A percentile compares a stretch with the other conserved stretches of the same genome.
phyloP scores from a whole-genome alignment of 2,797 vertebrate genomes.

The Kryptopterus vitreolus region DNA sequence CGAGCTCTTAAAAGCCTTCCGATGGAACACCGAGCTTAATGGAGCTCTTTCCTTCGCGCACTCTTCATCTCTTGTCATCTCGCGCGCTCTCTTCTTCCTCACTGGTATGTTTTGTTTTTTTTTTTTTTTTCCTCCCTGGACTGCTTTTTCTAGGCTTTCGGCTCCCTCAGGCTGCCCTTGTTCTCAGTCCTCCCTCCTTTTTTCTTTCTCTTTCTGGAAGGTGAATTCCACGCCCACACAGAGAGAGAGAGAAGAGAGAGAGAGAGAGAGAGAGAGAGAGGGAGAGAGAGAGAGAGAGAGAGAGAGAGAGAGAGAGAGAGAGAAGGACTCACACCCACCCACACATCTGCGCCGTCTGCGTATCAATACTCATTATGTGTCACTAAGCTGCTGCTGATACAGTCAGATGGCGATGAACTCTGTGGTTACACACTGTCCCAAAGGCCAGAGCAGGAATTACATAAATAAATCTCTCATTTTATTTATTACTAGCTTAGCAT shows the following conservation, averaged over 20 bases:
- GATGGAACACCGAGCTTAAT: slow-evolving; percentile 65
- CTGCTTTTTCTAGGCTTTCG: slow-evolving; percentile 36
- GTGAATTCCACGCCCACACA: slow-evolving; percentile 36
- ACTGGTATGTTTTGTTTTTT: slow-evolving; percentile 2
- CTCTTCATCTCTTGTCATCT: slow-evolving; percentile 53
- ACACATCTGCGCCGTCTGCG: slow-evolving; percentile 22
- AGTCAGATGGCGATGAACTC: slow-evolving; percentile 41
- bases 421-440: slow-evolving; percentile 39
- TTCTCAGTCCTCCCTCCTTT: slow-evolving; percentile 16
- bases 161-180: slow-evolving; percentile 56
- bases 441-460: slow-evolving; percentile 50
- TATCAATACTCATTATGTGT: slow-evolving; percentile 51
- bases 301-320: no score
- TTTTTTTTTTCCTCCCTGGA: no score
- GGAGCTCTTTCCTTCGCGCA: slow-evolving; percentile 68
- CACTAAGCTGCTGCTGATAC: slow-evolving; percentile 47
- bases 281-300: no score
- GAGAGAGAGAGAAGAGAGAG: no score
- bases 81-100: slow-evolving; percentile 23
- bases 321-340: slow-evolving; percentile 19
- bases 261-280: no score
- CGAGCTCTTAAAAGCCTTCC: slow-evolving; percentile 76
- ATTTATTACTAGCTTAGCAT: slow-evolving; percentile 48
- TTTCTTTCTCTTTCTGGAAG: slow-evolving; percentile 21
- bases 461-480: slow-evolving; percentile 51